Evolutionary conservation across 2,888 invertebrate species (phyloP), one percentile per base, ranked within the genome.

Genomic region (Heliconius erato): DNA sequence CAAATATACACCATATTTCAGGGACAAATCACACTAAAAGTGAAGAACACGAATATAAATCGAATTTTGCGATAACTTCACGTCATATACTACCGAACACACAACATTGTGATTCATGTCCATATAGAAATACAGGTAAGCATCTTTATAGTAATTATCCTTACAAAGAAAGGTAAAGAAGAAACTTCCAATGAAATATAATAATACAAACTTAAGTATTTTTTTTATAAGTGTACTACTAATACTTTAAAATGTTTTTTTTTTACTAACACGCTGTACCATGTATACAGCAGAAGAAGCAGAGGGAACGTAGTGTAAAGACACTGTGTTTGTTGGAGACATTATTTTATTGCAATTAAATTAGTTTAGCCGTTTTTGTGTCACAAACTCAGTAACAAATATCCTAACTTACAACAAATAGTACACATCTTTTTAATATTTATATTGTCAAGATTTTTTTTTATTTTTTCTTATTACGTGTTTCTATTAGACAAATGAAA

Each of bases 21-120:
- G 84, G 71, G 32, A 78, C 74, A 32, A 40, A 65, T 74, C 26
- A 19, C 7, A 26, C n/a, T 23, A 19, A 19, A 59, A 49, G 6
- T 26, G 78, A 54, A 26, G 44, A 5, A 11, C n/a, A 69, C 65
- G 40, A 83, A 40, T 84, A 83, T 44, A 90, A 88, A 87, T 91
- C 92, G 19, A 91, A 88, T 40, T 84, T 88, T 78, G 89, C 89
- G 44, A 79, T 90, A 11, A 93, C 93, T 1, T 91, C 92, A 59
- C 87, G 89, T 79, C 90, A 88, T 83, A 85, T 93, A 59, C 84
- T 93, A 3, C 89, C 90, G 4, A 54, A 84, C 2, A 85, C 88
- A 11, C 35, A 71, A 28, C 63, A 78, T 59, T 84, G 79, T 78
- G 26, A n/a, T 19, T 68, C 63, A 35, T 63, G 76, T 35, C 59